Evolutionary conservation across 1,140 invertebrate species (phyloP), one percentile per base, ranked within the genome.

Genomic region (Papilio dardanus): DNA sequence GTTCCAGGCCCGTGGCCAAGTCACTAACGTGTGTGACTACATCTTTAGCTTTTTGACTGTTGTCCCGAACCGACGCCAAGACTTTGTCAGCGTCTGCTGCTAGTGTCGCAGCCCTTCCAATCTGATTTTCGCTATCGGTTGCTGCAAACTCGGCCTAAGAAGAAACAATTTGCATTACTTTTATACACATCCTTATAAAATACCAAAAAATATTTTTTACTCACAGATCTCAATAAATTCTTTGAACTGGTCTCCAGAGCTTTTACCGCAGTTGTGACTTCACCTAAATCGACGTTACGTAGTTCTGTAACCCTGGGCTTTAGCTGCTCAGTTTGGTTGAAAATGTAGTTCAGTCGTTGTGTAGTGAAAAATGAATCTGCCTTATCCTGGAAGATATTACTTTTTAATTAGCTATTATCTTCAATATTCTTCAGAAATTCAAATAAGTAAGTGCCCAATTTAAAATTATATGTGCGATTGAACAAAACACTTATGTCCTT

Each of bases 21-120:
- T 95, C 93, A 12, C 95, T 92, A 0, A 98, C 95, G 66, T 97
- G 95, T 0, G 91, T 86, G 3, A 98, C 95, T 0, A 96, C 95
- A 0, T 92, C 88, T 21, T 92, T 91, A 0, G 95, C 94, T 4
- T 95, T 91, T 0, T 93, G 81, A 0, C 94, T 94, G 58, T 95
- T 95, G 7, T 93, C 88, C 0, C 89, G 75, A 0, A 95, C 94
- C 1, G 95, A 92, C 0, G 93, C 83, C 2, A 95, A 89, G 1
- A 96, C 84, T 1, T 92, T 84, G 1, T 95, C 94, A 1, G 95
- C 94, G n/a, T 95, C 94, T 0, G 90, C 88, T 3, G 95, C 86
- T 1, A 96, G 88, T 5, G 94, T 90, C 8, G 94, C 94, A 0
- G 96, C 95, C 1, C 94, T 88, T 0, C 84, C 80, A 71, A 94